Base-by-base conservation (phyloP, 2,797 vertebrate genomes). In the Orientallactaga sibirica region DNA sequence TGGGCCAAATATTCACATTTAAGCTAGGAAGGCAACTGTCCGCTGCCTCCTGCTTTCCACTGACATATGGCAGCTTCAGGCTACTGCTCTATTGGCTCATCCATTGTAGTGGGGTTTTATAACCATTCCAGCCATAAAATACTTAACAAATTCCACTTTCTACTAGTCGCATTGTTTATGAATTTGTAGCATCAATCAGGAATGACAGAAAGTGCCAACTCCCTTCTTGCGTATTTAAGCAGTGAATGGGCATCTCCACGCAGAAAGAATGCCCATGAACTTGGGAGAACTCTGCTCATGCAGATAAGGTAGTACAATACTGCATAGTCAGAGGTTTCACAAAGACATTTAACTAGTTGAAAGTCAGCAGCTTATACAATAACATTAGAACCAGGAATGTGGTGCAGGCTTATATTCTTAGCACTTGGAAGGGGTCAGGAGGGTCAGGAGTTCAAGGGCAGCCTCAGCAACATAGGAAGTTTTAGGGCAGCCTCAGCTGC, bases 121-220 rank as follows among this genome's bases (percentile, higher is more conserved):
- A 33, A 48, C 94, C 90, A 71, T 92, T 88, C 78, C 79, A 66
- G 68, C 95, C 85, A 93, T 25, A 89, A 97, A 96, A 90, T 67
- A 25, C 82, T 82, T 90, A 43, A 95, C 91, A 88, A 95, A 86
- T 82, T 96, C 79, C 10, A 33, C 79, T 93, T 95, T 37, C 90
- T 87, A 86, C 88, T 93, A 78, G 93, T 88, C 85, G 74, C 70
- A 15, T 64, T 18, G 48, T 88, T 82, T 91, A 62, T 86, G 92
- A 89, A 97, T 88, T 92, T 79, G 43, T 80, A 55, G 24, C 20
- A 92, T 73, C 83, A 88, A 75, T 61, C 64, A 16, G 74, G 86
- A 85, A 85, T 20, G 88, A 92, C 81, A 96, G 92, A 96, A 88
- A 88, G 16, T 76, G 66, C n/a, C 86, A 75, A 43, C 58, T 61